Evolutionary conservation across 2,888 invertebrate genomes (phyloP).

Genomic region (Zaprionus obscuricornis): DNA sequence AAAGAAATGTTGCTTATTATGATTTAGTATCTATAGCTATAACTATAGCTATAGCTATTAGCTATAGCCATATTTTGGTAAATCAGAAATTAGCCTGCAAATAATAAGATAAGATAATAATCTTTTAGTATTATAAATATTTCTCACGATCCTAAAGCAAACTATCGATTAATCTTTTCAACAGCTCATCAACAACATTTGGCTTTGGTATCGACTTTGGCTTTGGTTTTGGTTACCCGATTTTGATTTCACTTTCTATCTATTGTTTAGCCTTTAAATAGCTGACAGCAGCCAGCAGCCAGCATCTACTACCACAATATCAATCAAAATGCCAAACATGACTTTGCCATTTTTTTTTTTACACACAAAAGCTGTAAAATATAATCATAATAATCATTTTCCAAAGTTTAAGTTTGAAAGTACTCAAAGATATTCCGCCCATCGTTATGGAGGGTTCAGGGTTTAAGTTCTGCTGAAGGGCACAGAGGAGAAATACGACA

Average conservation of each 20-base stretch:
- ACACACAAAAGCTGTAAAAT: slow-evolving; percentile 29
- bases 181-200: slow-evolving; percentile 46
- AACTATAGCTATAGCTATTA: too few species aligned
- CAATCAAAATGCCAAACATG: slow-evolving; percentile 53
- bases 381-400: slow-evolving; percentile 50
- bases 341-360: slow-evolving; percentile 53
- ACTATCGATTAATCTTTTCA: slow-evolving; percentile 24
- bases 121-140: too few species aligned
- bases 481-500: slow-evolving; percentile 41
- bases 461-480: slow-evolving; percentile 68
- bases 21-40: slow-evolving; percentile 2
- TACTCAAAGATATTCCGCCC: slow-evolving; percentile 14
- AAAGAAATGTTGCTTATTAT: slow-evolving; percentile 2
- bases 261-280: slow-evolving; percentile 33
- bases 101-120: too few species aligned
- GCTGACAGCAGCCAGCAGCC: slow-evolving; percentile 9
- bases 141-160: not conserved
- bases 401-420: slow-evolving; percentile 24
- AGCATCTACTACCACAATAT: slow-evolving; percentile 37
- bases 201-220: slow-evolving; percentile 25
- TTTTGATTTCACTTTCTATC: slow-evolving; percentile 50
- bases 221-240: slow-evolving; percentile 22
- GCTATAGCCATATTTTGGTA: too few species aligned
- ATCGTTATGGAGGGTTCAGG: slow-evolving; percentile 35
- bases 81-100: not conserved